A percentile compares a stretch with the other conserved stretches of the same genome.
Evolutionary conservation across 2,113 vertebrate genomes (phyloP).

Genomic region (Andinoacara biseriatus): DNA sequence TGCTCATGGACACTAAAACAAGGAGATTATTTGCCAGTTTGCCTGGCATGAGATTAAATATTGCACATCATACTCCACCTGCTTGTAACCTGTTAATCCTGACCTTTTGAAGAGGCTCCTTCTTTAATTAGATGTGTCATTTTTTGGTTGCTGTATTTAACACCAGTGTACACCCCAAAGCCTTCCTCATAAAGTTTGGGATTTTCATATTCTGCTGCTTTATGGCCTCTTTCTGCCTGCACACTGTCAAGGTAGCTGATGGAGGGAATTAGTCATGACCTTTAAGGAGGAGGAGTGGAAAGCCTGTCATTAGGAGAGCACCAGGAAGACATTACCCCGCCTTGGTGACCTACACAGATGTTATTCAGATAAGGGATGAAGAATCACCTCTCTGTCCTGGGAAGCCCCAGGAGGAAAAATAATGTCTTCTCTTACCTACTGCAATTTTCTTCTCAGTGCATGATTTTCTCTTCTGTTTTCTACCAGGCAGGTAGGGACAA

Average conservation of each 20-base stretch:
- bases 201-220: conserved; percentile 33
- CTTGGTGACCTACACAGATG: conserved; percentile 58
- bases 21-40: neutral
- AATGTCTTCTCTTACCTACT: conserved; percentile 22
- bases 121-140: conserved; percentile 26
- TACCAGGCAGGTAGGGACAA: neutral
- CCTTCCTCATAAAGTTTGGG: neutral
- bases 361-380: conserved; percentile 66
- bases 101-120: conserved; percentile 41
- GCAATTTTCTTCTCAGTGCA: neutral
- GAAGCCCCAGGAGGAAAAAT: conserved; percentile 15
- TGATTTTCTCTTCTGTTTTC: neutral
- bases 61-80: neutral
- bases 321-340: conserved; percentile 62
- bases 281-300: conserved; percentile 57
- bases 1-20: neutral
- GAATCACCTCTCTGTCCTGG: conserved; percentile 51
- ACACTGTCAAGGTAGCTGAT: conserved; percentile 46
- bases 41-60: neutral
- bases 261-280: conserved; percentile 64
- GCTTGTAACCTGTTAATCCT: conserved; percentile 9
- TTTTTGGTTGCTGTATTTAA: conserved; percentile 15
- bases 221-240: conserved; percentile 22
- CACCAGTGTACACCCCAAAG: neutral
- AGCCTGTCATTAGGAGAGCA: conserved; percentile 63